Evolutionary conservation across 2,113 vertebrate species (phyloP), one percentile per base, ranked within the genome.

Genomic region (Euleptes europaea): DNA sequence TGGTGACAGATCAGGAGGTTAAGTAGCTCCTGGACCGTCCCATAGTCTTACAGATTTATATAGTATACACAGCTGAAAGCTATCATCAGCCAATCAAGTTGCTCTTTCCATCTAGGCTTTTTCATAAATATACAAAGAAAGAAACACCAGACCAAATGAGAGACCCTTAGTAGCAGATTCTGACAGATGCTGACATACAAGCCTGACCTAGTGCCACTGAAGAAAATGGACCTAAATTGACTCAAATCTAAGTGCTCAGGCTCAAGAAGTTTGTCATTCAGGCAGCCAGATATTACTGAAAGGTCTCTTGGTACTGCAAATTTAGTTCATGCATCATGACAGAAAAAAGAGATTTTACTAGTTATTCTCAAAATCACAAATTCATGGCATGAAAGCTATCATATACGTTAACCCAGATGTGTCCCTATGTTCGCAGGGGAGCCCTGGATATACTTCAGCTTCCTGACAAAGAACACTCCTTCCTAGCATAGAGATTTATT

Each of bases 281-380:
- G 31, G 42, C 19, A 70, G 9, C 2, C 88, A 90, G 77, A 72
- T 65, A 86, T 79, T 90, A 72, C 38, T 86, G 21, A 91, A 70
- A 89, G 85, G 92, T 79, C 42, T 65, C 88, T 80, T 2, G 44
- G 78, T 85, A 60, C 75, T 79, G 11, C 51, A 83, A 73, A 54
- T 63, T 42, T 74, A 83, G 57, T 47, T 40, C 57, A 65, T 7
- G 73, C 67, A 83, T 82, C 67, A 26, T 49, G 54, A 40, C 14
- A 40, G 33, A 57, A 71, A 51, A 44, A 51, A 47, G 57, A 82
- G 1, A 63, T 63, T 17, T 44, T 74, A 42, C 33, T 44, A 73
- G 19, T 75, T 76, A 66, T 51, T 31, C 31, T 66, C 8, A 13
- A 9, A 23, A 15, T 15, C 21, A 38, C 54, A 63, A 5, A 31